Evolutionary conservation across 2,888 invertebrate species (phyloP), one percentile per base, ranked within the genome.

Genomic region (Pollenia labialis): DNA sequence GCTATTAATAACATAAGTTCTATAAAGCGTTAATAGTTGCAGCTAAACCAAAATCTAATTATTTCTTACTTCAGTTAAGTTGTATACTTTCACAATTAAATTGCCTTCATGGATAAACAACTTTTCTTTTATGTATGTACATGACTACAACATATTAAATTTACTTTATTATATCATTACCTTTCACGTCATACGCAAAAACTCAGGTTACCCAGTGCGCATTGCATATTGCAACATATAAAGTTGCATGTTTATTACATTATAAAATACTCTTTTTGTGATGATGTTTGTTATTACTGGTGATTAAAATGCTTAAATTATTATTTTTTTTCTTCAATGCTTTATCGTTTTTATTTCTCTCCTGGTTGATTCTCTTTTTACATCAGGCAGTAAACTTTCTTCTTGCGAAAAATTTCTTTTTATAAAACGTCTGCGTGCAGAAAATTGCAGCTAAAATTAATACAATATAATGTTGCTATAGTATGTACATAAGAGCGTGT

Each of bases 241-340:
- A 62, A 10, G 62, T 64, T 64, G 64, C 18, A 64, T 46, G 64
- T 64, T 64, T 64, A 64, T 64, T 64, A 46, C 64, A 64, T 64
- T 46, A 64, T 46, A 23, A 64, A 64, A 46, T 12, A 64, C 12
- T 46, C 18, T 40, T 18, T 46, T 46, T 8, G 14, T 16, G n/a
- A 64, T 12, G 8, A 32, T 64, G 18, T 64, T 23, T 64, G 64
- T 64, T 64, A 64, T 46, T 46, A 46, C 64, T 23, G 18, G 23
- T 64, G 46, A 64, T 46, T 44, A 64, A 64, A 64, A 23, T 64
- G 32, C 46, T 64, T 64, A 64, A 64, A 64, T 64, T 64, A 46
- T 58, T 23, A 56, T 23, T 56, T 56, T 23, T 23, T 4, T 56
- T 56, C 18, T 23, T 18, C 6, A 32, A 32, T 32, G 32, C 6